Base-by-base conservation (phyloP, 2,888 invertebrate species). In the Cryptus armator region DNA sequence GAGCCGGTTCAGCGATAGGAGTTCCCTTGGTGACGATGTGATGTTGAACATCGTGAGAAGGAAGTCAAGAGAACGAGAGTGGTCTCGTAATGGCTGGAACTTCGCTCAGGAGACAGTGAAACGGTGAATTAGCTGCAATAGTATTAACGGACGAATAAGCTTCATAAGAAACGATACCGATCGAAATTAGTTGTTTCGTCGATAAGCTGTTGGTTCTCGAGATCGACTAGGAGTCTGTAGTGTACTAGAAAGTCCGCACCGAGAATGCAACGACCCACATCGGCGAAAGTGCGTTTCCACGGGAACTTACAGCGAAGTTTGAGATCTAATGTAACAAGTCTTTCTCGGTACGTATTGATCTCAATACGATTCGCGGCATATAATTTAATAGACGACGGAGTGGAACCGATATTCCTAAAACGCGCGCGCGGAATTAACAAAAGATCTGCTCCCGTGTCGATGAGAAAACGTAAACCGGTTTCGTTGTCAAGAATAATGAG, bases 51-150 rank as follows among this genome's bases (percentile, higher is more conserved):
- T 24, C 24, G 3, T 24, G 24, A 24, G 24, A 2, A 0, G 24
- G 2, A 24, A 24, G 24, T 24, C 24, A 1, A 3, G 24, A 24
- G 3, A 1, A 24, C 24, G 24, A 24, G 24, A 24, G 3, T 2
- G 24, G 24, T 24, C 24, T 24, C 24, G 24, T 24, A 3, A 24
- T 24, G 19, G 19, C 19, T 19, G 44, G 7, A 10, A 76, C 76
- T 62, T 76, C 51, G 0, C 24, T 62, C 24, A 81, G 68, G 19
- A 75, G 62, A 5, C 70, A 68, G 1, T 37, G 59, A 59, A 76
- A 81, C 3, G 81, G 62, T 19, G 70, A n/a, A 19, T 76, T 56
- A 10, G 16, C 62, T 44, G 75, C 19, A 46, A 81, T 46, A 67
- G 81, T 76, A 1, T 59, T 70, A 16, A 76, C 37, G 3, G 76